Base-by-base conservation (phyloP, 1,140 invertebrate species). In the Platyscapa corneri region DNA sequence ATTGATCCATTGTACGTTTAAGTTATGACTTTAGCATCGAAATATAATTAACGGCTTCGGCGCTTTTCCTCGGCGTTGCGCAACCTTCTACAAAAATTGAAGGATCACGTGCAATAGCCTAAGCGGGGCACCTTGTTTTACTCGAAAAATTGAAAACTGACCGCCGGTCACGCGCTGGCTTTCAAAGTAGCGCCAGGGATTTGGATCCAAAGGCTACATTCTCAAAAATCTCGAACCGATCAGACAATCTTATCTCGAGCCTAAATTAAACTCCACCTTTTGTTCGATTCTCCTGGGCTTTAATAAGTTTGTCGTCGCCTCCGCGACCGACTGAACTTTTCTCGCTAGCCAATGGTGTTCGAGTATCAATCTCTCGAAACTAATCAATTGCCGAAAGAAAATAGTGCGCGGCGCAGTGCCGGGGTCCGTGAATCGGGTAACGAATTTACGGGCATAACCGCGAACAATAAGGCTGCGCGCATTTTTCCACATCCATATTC, bases 391-490 rank as follows among this genome's bases (percentile, higher is more conserved):
- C 39, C 34, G 14, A 23, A 72, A 72, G 10, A 42, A 42, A 74
- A 42, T n/a, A 42, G 20, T n/a, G n/a, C 12, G 8, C n/a, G 0
- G 70, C 37, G n/a, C n/a, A n/a, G n/a, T n/a, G n/a, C n/a, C n/a
- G n/a, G n/a, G 3, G 27, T 74, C 70, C 3, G 37, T 10, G 23
- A 1, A n/a, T 27, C 20, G 5, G 70, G 8, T 0, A 67, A 53
- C 32, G 65, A 53, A 74, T 75, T n/a, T 39, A 79, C 32, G 42
- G 39, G 70, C 34, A 23, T 42, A 16, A 49, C 60, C 20, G n/a
- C 49, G 12, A 84, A 84, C 76, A 84, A 84, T 84, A 46, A 77
- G 82, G 20, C n/a, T 23, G 27, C 32, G 27, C 53, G 56, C 12
- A 27, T 53, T 60, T 42, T 46, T 5, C 20, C 53, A 12, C 64